Conservation (phyloP, 2,888 invertebrate species). For the Eucriotettix oculatus region DNA sequence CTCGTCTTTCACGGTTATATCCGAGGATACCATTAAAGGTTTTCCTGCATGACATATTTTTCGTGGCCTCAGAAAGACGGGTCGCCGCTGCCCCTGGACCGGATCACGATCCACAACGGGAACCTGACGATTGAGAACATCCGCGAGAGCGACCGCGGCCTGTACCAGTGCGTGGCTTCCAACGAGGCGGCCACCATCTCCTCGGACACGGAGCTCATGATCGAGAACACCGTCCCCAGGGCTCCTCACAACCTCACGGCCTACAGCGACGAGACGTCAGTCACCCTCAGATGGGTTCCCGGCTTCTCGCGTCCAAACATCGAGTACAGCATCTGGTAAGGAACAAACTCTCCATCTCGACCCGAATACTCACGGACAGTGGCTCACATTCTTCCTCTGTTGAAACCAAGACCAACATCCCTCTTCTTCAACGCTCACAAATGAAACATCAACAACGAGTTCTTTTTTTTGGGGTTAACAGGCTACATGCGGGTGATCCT, state of each 20-base stretch:
- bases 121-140: slow-evolving; percentile 72
- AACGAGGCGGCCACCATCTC: slow-evolving; percentile 79
- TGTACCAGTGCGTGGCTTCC: slow-evolving; percentile 52
- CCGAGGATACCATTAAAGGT: too few relatives aligned
- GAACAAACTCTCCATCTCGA: background rate
- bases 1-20: too few relatives aligned
- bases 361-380: too few relatives aligned
- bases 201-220: slow-evolving; percentile 62
- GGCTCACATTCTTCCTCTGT: too few relatives aligned
- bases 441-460: background rate
- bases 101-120: slow-evolving; percentile 49
- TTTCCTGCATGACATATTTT: too few relatives aligned
- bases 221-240: slow-evolving; percentile 75
- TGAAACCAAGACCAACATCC: too few relatives aligned
- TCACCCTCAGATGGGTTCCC: slow-evolving; percentile 70
- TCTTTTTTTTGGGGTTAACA: too few relatives aligned
- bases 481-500: too few relatives aligned
- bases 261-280: slow-evolving; percentile 48
- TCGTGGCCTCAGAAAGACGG: slow-evolving; percentile 50
- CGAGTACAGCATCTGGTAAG: slow-evolving; percentile 68
- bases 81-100: slow-evolving; percentile 44
- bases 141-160: slow-evolving; percentile 69
- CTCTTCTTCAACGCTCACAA: background rate
- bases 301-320: slow-evolving; percentile 61
- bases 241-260: slow-evolving; percentile 78